phyloP scores from a whole-genome alignment of 2,113 vertebrate species.

The Daphoenositta chrysoptera region DNA sequence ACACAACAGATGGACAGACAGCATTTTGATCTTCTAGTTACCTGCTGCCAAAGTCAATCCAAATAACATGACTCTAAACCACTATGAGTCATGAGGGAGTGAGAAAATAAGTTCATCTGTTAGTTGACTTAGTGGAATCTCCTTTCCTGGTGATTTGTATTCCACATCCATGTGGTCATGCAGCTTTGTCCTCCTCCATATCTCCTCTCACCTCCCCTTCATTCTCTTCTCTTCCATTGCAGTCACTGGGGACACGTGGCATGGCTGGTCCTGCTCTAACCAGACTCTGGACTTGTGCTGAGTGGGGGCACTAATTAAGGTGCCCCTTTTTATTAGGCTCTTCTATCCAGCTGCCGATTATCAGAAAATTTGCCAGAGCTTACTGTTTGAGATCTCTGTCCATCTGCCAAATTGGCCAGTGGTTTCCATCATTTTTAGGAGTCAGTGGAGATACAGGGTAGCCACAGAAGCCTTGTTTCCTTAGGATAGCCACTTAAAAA shows the following conservation, averaged over 20 bases:
- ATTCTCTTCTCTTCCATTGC: neutral
- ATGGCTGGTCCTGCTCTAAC: rapidly evolving
- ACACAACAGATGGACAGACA: neutral
- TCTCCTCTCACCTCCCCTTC: neutral
- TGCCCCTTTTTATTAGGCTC: neutral
- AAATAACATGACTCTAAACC: neutral
- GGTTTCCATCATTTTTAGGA: neutral
- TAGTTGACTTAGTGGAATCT: neutral
- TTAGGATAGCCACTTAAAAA: neutral
- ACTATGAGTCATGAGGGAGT: neutral
- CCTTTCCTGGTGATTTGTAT: neutral
- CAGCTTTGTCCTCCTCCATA: neutral
- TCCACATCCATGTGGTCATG: neutral
- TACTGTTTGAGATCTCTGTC: neutral
- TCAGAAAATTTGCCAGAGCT: neutral
- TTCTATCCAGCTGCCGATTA: neutral
- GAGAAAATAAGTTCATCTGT: neutral
- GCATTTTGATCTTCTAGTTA: slow-evolving; percentile 1
- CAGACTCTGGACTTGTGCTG: neutral
- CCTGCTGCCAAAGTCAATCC: slow-evolving; percentile 31
- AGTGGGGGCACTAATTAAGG: neutral
- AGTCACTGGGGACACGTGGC: neutral
- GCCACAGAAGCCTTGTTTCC: neutral
- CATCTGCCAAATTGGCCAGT: neutral
- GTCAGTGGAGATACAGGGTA: neutral